These are phyloP conservation scores for Troides oblongomaculatus DNA, from an alignment of 2,888 invertebrate species.

Conservation along the genomic window DNA sequence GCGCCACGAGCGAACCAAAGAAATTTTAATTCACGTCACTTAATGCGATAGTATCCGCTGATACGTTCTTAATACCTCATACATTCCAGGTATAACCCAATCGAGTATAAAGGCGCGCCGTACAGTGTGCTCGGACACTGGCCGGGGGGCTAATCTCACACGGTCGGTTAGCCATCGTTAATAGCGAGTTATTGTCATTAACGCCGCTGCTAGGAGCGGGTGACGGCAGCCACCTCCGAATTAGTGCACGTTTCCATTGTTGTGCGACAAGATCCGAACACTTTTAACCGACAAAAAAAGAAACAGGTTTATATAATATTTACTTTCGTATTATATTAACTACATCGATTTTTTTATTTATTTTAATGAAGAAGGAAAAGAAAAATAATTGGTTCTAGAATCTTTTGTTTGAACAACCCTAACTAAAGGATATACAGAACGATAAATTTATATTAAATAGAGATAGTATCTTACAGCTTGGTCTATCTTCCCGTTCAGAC, in stretches of 20 bases:
- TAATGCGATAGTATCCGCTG: conserved; percentile 13
- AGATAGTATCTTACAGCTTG: too few species aligned
- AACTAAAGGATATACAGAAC: too few species aligned
- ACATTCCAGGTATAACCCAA: conserved; percentile 41
- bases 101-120: conserved; percentile 35
- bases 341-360: too few species aligned
- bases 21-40: conserved; percentile 24
- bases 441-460: too few species aligned
- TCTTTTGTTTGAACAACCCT: too few species aligned
- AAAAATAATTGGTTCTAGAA: too few species aligned
- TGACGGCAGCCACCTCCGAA: conserved; percentile 52
- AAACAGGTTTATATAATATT: too few species aligned
- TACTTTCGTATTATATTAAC: too few species aligned
- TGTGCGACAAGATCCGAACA: conserved; percentile 26
- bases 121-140: conserved; percentile 25
- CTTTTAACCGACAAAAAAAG: not conserved
- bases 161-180: conserved; percentile 45
- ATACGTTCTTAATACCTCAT: conserved; percentile 31
- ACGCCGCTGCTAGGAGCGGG: conserved; percentile 49
- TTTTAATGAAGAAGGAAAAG: too few species aligned
- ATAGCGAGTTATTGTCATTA: conserved; percentile 72
- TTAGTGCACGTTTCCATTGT: conserved; percentile 45
- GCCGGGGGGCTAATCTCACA: conserved; percentile 37
- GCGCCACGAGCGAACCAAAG: conserved; percentile 1
- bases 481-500: too few species aligned